These are phyloP conservation scores for Atherinomorus stipes DNA, from an alignment of 2,113 vertebrate species.

Conservation along the genomic window DNA sequence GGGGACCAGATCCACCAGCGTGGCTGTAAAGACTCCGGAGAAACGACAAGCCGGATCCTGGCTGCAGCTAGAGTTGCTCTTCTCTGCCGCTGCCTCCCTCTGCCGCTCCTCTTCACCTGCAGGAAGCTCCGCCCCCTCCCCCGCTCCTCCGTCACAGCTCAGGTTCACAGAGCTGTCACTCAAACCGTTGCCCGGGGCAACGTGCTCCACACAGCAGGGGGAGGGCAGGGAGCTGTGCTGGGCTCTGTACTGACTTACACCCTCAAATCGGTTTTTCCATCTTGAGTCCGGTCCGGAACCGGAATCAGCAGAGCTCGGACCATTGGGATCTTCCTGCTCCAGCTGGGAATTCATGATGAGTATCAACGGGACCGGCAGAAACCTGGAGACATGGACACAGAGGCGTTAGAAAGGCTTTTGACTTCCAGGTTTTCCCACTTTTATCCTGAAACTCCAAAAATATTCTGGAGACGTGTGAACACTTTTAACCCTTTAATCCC, in stretches of 20 bases:
- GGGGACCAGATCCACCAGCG: slow-evolving; percentile 73
- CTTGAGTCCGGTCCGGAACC: neutral
- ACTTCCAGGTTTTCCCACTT: no score
- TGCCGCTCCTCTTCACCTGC: slow-evolving; percentile 41
- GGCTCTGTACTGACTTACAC: slow-evolving; percentile 23
- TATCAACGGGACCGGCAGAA: neutral
- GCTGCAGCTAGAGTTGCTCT: slow-evolving; percentile 48
- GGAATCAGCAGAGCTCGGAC: fast-evolving
- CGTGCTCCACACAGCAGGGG: slow-evolving; percentile 16
- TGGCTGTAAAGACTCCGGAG: slow-evolving; percentile 79
- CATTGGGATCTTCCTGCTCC: no score
- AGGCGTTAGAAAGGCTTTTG: no score
- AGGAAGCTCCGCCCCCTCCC: slow-evolving; percentile 75
- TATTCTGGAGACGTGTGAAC: no score
- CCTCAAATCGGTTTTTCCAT: slow-evolving; percentile 55
- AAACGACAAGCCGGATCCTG: neutral
- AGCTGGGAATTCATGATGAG: no score
- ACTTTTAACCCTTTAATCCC: no score
- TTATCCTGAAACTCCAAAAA: no score
- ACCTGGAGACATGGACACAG: slow-evolving; percentile 39
- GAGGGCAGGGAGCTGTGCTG: slow-evolving; percentile 6
- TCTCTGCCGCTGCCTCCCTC: slow-evolving; percentile 34
- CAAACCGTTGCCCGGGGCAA: slow-evolving; percentile 46
- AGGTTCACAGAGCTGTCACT: slow-evolving; percentile 45
- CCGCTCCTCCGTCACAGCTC: slow-evolving; percentile 33